These are phyloP conservation scores for Neodiprion fabricii DNA, from an alignment of 1,140 invertebrate genomes.

Conservation along the genomic window DNA sequence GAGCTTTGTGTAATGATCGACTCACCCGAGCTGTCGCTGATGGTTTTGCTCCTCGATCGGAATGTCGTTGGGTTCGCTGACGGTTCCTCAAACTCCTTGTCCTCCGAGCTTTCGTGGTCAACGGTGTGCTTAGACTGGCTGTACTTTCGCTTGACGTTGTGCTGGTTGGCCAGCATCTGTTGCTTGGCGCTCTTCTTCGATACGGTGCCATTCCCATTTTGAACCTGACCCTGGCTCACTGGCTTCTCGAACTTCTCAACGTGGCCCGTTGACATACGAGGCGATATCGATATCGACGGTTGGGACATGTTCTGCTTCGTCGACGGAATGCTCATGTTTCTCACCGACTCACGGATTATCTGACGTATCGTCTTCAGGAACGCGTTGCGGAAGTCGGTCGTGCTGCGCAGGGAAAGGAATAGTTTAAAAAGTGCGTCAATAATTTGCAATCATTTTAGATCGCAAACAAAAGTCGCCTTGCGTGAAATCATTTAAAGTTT, in stretches of 20 bases:
- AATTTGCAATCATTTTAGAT: neutral
- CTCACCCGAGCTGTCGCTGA: slow-evolving; percentile 81
- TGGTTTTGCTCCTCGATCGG: slow-evolving; percentile 86
- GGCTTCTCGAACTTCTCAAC: slow-evolving; percentile 56
- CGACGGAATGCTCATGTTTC: slow-evolving; percentile 92
- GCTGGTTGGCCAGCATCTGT: slow-evolving; percentile 75
- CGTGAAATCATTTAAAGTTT: no score
- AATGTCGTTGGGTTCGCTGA: slow-evolving; percentile 64
- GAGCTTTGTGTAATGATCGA: neutral
- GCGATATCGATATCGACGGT: slow-evolving; percentile 51
- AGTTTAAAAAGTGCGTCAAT: neutral
- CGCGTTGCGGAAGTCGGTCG: slow-evolving; percentile 92
- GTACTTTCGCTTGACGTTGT: slow-evolving; percentile 78
- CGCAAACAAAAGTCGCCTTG: no score
- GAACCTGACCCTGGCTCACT: slow-evolving; percentile 34
- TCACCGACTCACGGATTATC: slow-evolving; percentile 93
- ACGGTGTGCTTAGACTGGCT: slow-evolving; percentile 89
- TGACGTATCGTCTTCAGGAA: slow-evolving; percentile 96
- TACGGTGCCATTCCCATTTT: slow-evolving; percentile 50
- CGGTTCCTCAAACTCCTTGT: slow-evolving; percentile 53
- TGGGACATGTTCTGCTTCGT: slow-evolving; percentile 67
- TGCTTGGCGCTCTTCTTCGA: slow-evolving; percentile 56
- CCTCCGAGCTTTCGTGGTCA: slow-evolving; percentile 73
- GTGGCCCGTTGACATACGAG: slow-evolving; percentile 52
- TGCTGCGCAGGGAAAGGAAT: slow-evolving; percentile 66